phyloP scores from a whole-genome alignment of 2,888 invertebrate genomes.

The Tetramorium bicarinatum region DNA sequence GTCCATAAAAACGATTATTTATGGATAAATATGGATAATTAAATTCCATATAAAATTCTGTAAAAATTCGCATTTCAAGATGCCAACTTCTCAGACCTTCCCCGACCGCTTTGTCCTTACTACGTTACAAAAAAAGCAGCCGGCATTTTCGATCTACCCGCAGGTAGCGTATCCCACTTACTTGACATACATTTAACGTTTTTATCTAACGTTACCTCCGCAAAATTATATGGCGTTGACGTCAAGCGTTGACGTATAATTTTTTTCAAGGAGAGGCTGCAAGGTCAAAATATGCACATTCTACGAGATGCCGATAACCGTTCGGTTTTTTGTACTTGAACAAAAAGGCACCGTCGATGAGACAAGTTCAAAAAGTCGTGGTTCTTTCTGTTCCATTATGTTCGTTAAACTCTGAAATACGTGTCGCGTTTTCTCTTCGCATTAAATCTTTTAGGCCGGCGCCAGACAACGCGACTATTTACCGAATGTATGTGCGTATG shows the following conservation, averaged over 20 bases:
- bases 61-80: too few species aligned
- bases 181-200: constrained; percentile 30
- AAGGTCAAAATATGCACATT: constrained; percentile 22
- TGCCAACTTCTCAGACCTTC: background rate
- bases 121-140: constrained; percentile 1
- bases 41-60: too few species aligned
- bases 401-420: background rate
- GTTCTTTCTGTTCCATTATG: background rate
- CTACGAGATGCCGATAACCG: constrained; percentile 4
- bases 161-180: background rate
- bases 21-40: too few species aligned
- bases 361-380: background rate
- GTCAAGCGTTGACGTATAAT: background rate
- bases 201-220: constrained; percentile 24
- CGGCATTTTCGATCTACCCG: constrained; percentile 5
- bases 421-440: background rate
- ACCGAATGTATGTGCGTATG: background rate
- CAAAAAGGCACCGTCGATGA: background rate
- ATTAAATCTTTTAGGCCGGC: background rate
- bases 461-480: background rate
- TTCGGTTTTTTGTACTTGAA: background rate
- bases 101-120: background rate
- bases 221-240: background rate
- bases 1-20: too few species aligned
- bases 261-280: constrained; percentile 29